phyloP scores from a whole-genome alignment of 2,113 vertebrate genomes.

The Thamnaconus septentrionalis region DNA sequence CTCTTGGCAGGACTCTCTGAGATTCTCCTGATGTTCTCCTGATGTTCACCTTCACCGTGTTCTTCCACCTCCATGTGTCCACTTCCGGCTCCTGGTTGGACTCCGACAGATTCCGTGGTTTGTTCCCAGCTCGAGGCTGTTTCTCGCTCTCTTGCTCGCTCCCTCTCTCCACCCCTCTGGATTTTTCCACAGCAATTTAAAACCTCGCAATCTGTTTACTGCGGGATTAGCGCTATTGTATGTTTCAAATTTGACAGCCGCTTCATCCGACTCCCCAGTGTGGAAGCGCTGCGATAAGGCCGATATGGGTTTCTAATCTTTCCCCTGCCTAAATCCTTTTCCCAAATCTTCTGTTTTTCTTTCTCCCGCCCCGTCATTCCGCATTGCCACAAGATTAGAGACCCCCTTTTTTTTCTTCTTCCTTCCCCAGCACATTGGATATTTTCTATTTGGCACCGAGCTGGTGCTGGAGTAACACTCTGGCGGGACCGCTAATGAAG shows the following conservation, averaged over 20 bases:
- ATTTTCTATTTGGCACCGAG: constrained; percentile 42
- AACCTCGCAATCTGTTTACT: constrained; percentile 77
- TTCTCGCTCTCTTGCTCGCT: constrained; percentile 23
- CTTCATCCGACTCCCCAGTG: constrained; percentile 78
- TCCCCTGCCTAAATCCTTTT: constrained; percentile 78
- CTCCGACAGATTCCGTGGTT: no score
- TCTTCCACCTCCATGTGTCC: no score
- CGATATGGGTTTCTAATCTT: constrained; percentile 80
- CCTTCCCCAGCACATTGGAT: constrained; percentile 68
- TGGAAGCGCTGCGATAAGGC: constrained; percentile 78
- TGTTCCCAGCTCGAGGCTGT: constrained; percentile 43
- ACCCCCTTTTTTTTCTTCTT: no score
- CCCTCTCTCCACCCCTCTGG: constrained; percentile 28
- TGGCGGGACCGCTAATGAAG: constrained; percentile 70
- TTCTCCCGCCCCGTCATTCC: constrained; percentile 62
- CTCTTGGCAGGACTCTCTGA: no score
- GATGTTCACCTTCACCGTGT: no score
- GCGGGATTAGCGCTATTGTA: constrained; percentile 81
- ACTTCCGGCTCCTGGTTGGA: no score
- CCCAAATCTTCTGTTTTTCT: constrained; percentile 71
- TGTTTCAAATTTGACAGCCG: constrained; percentile 82
- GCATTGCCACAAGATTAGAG: constrained; percentile 74
- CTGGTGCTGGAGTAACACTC: constrained; percentile 63
- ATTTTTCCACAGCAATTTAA: constrained; percentile 60
- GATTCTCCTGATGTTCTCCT: no score